Conservation (phyloP, 2,113 vertebrate species). For the Barbus barbus region DNA sequence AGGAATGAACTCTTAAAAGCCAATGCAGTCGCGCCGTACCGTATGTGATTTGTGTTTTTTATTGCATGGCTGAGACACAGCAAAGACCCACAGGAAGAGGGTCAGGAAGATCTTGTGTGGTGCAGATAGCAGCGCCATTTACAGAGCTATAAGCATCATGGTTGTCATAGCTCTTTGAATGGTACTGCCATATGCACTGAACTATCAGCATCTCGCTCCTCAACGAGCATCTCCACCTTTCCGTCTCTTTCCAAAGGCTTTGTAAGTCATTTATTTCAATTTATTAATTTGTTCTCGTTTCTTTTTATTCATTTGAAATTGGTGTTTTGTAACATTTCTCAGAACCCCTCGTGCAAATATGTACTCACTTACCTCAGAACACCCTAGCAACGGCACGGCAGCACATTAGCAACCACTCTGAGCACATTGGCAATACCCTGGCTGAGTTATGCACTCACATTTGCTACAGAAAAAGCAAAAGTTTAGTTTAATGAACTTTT, state of each 20-base stretch:
- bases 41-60: conserved; percentile 27
- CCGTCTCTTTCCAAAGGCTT: neutral
- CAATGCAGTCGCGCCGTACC: neutral
- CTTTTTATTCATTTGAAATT: neutral
- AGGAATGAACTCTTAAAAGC: neutral
- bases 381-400: neutral
- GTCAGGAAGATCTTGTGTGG: conserved; percentile 59
- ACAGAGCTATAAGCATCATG: conserved; percentile 87
- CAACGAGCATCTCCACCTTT: neutral
- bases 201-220: conserved; percentile 65
- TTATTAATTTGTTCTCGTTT: neutral
- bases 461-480: neutral
- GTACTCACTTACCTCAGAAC: neutral
- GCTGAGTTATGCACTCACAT: neutral
- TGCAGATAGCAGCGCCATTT: conserved; percentile 91
- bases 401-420: neutral
- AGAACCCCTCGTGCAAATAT: neutral
- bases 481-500: neutral
- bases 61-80: conserved; percentile 5
- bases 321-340: neutral
- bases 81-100: conserved; percentile 23
- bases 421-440: neutral
- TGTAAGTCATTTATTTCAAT: neutral
- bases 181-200: conserved; percentile 87
- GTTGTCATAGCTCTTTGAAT: conserved; percentile 94